These are phyloP conservation scores for Heliothis virescens DNA, from an alignment of 1,140 invertebrate species.

Conservation along the genomic window DNA sequence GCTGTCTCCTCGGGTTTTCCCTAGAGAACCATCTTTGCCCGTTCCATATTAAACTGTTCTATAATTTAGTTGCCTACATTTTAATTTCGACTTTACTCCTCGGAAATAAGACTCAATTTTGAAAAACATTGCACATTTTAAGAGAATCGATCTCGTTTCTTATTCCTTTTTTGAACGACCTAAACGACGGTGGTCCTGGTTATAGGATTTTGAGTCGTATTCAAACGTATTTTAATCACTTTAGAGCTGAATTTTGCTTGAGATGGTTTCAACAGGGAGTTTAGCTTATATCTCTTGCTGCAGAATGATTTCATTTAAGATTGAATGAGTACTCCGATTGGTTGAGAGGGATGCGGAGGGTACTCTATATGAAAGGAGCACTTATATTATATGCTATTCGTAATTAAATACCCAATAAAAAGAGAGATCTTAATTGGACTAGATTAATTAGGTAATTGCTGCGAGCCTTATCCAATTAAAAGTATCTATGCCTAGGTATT, in stretches of 20 bases:
- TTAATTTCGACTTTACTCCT: slow-evolving; percentile 52
- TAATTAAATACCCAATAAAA: not conserved
- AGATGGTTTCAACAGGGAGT: slow-evolving; percentile 61
- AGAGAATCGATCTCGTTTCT: slow-evolving; percentile 83
- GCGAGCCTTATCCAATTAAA: no score
- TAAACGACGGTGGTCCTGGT: slow-evolving; percentile 52
- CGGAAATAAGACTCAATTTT: slow-evolving; percentile 48
- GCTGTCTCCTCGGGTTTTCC: slow-evolving; percentile 71
- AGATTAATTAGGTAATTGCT: no score
- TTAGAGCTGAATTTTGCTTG: slow-evolving; percentile 54
- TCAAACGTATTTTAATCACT: not conserved
- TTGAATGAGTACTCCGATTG: slow-evolving; percentile 68
- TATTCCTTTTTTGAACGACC: slow-evolving; percentile 52
- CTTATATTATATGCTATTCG: not conserved
- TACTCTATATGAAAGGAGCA: slow-evolving; percentile 13
- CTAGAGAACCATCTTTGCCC: slow-evolving; percentile 83
- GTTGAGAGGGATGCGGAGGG: slow-evolving; percentile 63
- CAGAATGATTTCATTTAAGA: slow-evolving; percentile 67
- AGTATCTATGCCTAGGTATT: no score
- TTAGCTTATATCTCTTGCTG: slow-evolving; percentile 72
- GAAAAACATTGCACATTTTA: slow-evolving; percentile 53
- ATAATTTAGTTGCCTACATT: slow-evolving; percentile 62
- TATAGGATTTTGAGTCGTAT: slow-evolving; percentile 57
- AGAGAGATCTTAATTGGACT: no score
- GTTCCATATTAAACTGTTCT: slow-evolving; percentile 82